Percentiles rank a stretch among this genome's conserved stretches.
Conservation (phyloP, 2,888 invertebrate species). For the Vesta saturnalis region DNA sequence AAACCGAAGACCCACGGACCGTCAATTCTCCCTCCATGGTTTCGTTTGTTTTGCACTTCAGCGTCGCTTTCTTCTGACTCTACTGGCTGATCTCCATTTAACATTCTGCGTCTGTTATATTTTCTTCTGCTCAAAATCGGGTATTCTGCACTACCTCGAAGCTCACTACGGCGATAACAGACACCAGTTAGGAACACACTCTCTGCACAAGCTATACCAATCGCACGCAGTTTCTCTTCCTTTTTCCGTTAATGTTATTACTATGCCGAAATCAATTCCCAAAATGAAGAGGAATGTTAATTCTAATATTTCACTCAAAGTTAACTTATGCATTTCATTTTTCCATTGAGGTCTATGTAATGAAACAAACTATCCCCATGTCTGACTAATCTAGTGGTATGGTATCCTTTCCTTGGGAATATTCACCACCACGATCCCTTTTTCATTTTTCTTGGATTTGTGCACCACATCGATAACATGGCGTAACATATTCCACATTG, state of each 20-base stretch:
- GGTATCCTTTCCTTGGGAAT: background rate
- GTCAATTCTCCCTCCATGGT: background rate
- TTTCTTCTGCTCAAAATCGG: background rate
- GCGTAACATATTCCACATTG: background rate
- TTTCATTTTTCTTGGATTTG: background rate
- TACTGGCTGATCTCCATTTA: no score
- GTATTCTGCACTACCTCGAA: background rate
- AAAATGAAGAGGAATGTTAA: background rate
- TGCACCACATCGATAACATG: background rate
- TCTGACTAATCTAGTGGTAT: no score
- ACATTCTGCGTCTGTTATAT: no score
- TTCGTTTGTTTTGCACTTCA: no score
- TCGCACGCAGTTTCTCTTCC: no score
- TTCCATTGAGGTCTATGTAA: background rate
- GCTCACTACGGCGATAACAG: background rate
- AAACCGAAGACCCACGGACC: no score
- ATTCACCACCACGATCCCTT: no score
- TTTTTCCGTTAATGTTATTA: no score
- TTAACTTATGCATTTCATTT: background rate
- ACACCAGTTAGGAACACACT: background rate
- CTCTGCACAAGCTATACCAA: no score
- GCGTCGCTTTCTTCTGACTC: no score
- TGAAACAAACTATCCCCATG: no score
- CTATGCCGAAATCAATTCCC: background rate
- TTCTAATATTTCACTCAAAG: no score